Percentiles rank a stretch among this genome's conserved stretches.
Evolutionary conservation across 2,888 invertebrate genomes (phyloP).

Genomic region (Abrostola tripartita): DNA sequence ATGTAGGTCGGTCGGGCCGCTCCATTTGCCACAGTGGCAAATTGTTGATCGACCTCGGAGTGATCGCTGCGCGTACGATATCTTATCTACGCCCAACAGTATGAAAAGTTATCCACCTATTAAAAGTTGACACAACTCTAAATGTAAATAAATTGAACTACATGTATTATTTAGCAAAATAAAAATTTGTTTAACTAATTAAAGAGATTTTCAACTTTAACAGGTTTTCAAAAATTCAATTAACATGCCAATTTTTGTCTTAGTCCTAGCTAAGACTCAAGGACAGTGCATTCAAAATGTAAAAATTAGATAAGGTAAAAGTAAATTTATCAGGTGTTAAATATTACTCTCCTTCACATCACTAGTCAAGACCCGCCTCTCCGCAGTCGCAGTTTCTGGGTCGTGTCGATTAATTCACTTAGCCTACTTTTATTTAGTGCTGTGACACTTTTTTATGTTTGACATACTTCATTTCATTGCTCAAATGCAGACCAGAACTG

Average conservation of each 20-base stretch:
- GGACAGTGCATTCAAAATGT: neutral
- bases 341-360: conserved; percentile 53
- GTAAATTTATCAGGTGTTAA: conserved; percentile 36
- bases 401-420: conserved; percentile 85
- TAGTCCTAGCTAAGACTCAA: neutral
- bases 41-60: conserved; percentile 85
- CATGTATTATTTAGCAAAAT: conserved; percentile 28
- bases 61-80: conserved; percentile 76
- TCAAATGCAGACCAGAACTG: conserved; percentile 68
- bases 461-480: conserved; percentile 79
- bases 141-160: conserved; percentile 37
- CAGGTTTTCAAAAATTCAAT: too few species aligned
- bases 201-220: too few species aligned
- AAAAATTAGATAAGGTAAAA: conserved; percentile 15
- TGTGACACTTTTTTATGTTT: conserved; percentile 83
- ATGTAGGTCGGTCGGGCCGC: conserved; percentile 86
- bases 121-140: conserved; percentile 39
- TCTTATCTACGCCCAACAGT: conserved; percentile 74
- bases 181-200: neutral
- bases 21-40: conserved; percentile 85
- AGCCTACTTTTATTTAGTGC: conserved; percentile 84
- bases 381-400: conserved; percentile 78
- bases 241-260: too few species aligned
- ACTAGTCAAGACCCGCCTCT: conserved; percentile 59
- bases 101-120: conserved; percentile 59